A percentile compares a stretch with the other conserved stretches of the same genome.
phyloP scores from a whole-genome alignment of 1,140 invertebrate species.

The Ips typographus region DNA sequence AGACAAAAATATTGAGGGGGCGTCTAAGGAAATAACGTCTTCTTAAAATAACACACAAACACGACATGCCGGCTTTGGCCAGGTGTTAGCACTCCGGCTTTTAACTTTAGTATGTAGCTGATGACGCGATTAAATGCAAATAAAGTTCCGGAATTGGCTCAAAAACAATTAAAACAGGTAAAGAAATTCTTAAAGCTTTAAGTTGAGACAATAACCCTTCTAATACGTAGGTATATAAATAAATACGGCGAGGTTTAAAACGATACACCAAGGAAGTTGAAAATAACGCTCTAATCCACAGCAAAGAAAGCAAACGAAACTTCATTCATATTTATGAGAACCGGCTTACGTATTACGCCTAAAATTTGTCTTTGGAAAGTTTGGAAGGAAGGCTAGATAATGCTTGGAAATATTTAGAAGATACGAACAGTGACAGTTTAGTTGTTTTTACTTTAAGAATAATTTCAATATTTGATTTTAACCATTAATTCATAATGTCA shows the following conservation, averaged over 20 bases:
- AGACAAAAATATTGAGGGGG: too few species aligned
- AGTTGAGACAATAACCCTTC: constrained; percentile 5
- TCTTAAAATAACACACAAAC: constrained; percentile 34
- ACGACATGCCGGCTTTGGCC: constrained; percentile 30
- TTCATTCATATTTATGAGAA: constrained; percentile 26
- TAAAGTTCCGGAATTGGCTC: too few species aligned
- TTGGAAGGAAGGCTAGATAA: not conserved
- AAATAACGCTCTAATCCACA: constrained; percentile 24
- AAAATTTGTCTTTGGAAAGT: constrained; percentile 18
- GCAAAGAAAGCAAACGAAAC: constrained; percentile 23
- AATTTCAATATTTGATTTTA: too few species aligned
- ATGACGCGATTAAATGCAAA: too few species aligned
- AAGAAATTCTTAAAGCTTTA: constrained; percentile 13
- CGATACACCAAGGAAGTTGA: constrained; percentile 11
- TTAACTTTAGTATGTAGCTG: too few species aligned
- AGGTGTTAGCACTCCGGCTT: constrained; percentile 22
- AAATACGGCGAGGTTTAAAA: constrained; percentile 16
- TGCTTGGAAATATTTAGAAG: not conserved
- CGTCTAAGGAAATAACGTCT: constrained; percentile 16
- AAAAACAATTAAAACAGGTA: not conserved
- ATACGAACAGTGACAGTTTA: too few species aligned
- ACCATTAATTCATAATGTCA: too few species aligned
- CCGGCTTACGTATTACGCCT: constrained; percentile 9
- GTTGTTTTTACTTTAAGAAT: too few species aligned
- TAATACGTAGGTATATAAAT: constrained; percentile 14